Percentiles rank a stretch among this genome's conserved stretches.
Conservation (phyloP, 2,797 vertebrate species). For the Distichodus sexfasciatus region DNA sequence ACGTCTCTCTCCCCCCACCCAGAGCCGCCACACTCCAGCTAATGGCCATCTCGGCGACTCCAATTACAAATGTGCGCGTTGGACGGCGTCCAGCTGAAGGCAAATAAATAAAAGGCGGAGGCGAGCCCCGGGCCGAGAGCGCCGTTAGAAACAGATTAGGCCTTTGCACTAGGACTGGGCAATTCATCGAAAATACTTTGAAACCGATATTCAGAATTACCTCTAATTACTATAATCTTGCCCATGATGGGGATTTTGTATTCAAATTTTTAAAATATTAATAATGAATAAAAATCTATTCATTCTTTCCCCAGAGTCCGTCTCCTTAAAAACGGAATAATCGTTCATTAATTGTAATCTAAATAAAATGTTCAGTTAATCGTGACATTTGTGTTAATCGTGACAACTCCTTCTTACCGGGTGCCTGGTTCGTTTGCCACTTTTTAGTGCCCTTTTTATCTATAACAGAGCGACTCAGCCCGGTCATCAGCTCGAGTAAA, state of each 20-base stretch:
- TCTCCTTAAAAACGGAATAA: too few species aligned
- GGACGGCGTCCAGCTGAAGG: slow-evolving; percentile 46
- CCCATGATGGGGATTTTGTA: too few species aligned
- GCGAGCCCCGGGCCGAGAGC: slow-evolving; percentile 20
- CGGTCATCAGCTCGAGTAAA: slow-evolving; percentile 32
- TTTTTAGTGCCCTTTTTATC: slow-evolving; percentile 26
- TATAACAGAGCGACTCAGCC: slow-evolving; percentile 11
- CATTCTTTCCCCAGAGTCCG: too few species aligned
- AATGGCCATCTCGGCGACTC: slow-evolving; percentile 47
- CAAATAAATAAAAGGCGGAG: slow-evolving; percentile 48
- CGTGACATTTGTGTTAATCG: too few species aligned
- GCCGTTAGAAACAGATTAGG: slow-evolving; percentile 16
- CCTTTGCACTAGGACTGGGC: slow-evolving; percentile 15
- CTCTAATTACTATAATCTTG: too few species aligned
- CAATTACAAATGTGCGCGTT: slow-evolving; percentile 51
- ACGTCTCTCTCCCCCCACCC: slow-evolving; percentile 4
- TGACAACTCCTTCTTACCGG: too few species aligned
- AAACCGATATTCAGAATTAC: too few species aligned
- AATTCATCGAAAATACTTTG: too few species aligned
- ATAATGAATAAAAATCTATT: too few species aligned
- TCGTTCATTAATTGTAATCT: too few species aligned
- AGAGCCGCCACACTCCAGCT: slow-evolving; percentile 41
- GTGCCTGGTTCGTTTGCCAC: slow-evolving; percentile 6
- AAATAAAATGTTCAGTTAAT: too few species aligned
- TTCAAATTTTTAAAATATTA: too few species aligned